Percentiles rank a stretch among this genome's conserved stretches.
phyloP scores from a whole-genome alignment of 2,797 vertebrate species.

The Helarctos malayanus region DNA sequence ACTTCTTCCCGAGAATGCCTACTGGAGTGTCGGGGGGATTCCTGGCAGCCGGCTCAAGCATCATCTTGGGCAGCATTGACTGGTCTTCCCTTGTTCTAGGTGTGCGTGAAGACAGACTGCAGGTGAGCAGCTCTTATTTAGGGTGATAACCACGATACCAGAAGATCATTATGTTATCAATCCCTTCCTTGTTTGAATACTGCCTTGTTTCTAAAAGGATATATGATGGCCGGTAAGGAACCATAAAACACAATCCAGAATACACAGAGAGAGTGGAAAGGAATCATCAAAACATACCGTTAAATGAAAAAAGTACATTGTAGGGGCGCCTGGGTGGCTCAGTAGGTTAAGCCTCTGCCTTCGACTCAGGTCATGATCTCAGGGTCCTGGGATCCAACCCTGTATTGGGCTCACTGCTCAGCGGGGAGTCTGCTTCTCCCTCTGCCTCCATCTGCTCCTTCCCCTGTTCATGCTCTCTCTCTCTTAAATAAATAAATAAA shows the following conservation, averaged over 20 bases:
- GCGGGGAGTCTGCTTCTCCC: no score
- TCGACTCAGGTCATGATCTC: not conserved
- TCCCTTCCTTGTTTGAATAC: not conserved
- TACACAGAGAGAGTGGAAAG: not conserved
- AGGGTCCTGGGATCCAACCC: not conserved
- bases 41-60: not conserved
- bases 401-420: not conserved
- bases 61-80: not conserved
- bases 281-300: not conserved
- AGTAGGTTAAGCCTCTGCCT: not conserved
- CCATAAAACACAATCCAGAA: not conserved
- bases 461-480: not conserved
- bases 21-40: not conserved
- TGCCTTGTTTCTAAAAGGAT: not conserved
- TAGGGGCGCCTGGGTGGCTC: not conserved
- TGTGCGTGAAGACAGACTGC: not conserved
- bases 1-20: not conserved
- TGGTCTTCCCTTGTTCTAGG: not conserved
- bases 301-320: not conserved
- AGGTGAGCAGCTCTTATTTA: not conserved
- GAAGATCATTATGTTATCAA: not conserved
- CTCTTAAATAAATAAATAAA: not conserved
- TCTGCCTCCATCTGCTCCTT: no score
- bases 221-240: not conserved
- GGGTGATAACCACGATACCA: not conserved